A percentile compares a stretch with the other conserved stretches of the same genome.
These are phyloP conservation scores for Tuta absoluta DNA, from an alignment of 2,888 invertebrate species.

Conservation along the genomic window DNA sequence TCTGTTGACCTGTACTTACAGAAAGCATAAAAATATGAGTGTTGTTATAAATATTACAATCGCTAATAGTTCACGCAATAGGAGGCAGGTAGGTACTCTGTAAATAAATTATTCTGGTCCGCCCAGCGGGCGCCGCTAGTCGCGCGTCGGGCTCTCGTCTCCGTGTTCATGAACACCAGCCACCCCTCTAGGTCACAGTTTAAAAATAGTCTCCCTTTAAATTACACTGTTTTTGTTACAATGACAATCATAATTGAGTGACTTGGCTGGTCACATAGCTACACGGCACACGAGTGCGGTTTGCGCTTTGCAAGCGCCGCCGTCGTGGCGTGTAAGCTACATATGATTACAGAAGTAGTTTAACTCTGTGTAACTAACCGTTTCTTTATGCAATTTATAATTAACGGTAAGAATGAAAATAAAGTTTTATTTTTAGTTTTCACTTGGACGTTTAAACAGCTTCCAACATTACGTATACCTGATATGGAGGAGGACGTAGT, in stretches of 20 bases:
- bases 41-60: slow-evolving; percentile 31
- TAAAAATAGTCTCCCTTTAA: slow-evolving; percentile 30
- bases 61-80: slow-evolving; percentile 34
- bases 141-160: slow-evolving; percentile 22
- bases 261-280: background rate
- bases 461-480: slow-evolving; percentile 6
- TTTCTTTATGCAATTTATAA: background rate
- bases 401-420: background rate
- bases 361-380: background rate
- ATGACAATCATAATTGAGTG: slow-evolving; percentile 18
- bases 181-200: slow-evolving; percentile 33
- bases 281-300: background rate
- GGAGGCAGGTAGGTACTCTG: slow-evolving; percentile 23
- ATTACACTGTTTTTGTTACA: slow-evolving; percentile 24
- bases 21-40: slow-evolving; percentile 29
- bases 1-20: slow-evolving; percentile 25
- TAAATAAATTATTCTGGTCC: slow-evolving; percentile 33
- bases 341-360: background rate
- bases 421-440: background rate
- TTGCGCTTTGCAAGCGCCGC: background rate
- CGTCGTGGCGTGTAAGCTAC: background rate
- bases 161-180: slow-evolving; percentile 29
- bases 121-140: slow-evolving; percentile 26
- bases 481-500: background rate
- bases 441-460: slow-evolving; percentile 12